phyloP scores from a whole-genome alignment of 2,113 vertebrate species.

The Glareola pratincola region DNA sequence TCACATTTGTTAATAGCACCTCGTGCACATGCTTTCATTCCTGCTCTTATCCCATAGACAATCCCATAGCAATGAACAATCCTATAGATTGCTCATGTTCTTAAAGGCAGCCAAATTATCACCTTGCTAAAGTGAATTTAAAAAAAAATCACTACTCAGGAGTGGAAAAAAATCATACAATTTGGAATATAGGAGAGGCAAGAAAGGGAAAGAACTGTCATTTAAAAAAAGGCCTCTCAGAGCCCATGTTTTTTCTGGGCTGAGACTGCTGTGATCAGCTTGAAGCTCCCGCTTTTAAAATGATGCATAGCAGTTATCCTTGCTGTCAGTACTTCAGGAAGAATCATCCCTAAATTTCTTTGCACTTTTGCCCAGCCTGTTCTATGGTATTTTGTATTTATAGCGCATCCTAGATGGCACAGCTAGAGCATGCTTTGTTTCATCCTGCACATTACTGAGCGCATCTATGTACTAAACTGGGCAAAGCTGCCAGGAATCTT shows the following conservation, averaged over 20 bases:
- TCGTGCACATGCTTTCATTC: background rate
- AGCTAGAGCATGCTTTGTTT: background rate
- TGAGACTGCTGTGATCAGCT: background rate
- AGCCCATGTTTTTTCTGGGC: background rate
- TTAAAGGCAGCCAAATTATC: background rate
- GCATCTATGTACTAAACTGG: background rate
- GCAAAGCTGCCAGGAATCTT: background rate
- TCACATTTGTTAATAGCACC: background rate
- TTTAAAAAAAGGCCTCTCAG: background rate
- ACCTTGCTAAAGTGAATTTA: background rate
- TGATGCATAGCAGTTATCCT: background rate
- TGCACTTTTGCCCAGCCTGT: background rate
- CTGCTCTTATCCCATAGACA: background rate
- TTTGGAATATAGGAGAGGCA: background rate
- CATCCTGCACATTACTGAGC: background rate
- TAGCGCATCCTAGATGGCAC: background rate
- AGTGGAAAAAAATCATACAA: background rate
- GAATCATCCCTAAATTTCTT: background rate
- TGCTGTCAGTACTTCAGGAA: background rate
- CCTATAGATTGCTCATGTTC: background rate
- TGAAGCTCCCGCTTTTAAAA: background rate
- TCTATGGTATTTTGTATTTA: background rate
- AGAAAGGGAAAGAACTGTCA: background rate
- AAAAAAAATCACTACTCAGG: background rate
- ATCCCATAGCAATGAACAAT: background rate